These are phyloP conservation scores for Trichogramma pretiosum DNA, from an alignment of 1,140 invertebrate species.

Conservation along the genomic window DNA sequence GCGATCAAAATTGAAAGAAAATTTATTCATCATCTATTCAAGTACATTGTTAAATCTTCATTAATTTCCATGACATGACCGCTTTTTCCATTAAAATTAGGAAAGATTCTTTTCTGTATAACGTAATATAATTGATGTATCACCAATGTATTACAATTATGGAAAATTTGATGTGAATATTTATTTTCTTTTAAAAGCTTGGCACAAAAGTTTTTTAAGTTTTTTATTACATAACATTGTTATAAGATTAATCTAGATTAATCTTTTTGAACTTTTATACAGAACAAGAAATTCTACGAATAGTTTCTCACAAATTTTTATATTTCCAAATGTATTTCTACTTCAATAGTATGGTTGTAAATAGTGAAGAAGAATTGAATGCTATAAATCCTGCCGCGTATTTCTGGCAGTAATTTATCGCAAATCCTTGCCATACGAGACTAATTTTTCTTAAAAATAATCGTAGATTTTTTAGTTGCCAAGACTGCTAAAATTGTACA, in stretches of 20 bases:
- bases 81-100: too few species aligned
- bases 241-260: too few species aligned
- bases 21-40: conserved; percentile 3
- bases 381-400: conserved; percentile 5
- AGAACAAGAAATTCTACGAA: too few species aligned
- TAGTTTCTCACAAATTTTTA: too few species aligned
- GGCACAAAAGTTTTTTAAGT: conserved; percentile 1
- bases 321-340: neutral
- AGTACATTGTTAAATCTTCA: too few species aligned
- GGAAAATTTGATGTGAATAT: conserved; percentile 2
- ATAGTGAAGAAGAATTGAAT: too few species aligned
- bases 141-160: neutral
- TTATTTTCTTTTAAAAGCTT: conserved; percentile 1
- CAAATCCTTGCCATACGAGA: conserved; percentile 20
- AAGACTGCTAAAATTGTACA: conserved; percentile 25
- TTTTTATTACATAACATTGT: conserved; percentile 14
- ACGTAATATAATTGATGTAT: conserved; percentile 10
- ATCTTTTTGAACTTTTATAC: too few species aligned
- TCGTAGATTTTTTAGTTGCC: conserved; percentile 18
- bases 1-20: conserved; percentile 1
- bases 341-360: neutral
- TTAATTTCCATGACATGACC: too few species aligned
- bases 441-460: conserved; percentile 16
- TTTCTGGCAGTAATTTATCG: conserved; percentile 7
- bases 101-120: too few species aligned